Percentiles rank a stretch among this genome's conserved stretches.
Conservation (phyloP, 2,888 invertebrate genomes). For the Ophraella communa region DNA sequence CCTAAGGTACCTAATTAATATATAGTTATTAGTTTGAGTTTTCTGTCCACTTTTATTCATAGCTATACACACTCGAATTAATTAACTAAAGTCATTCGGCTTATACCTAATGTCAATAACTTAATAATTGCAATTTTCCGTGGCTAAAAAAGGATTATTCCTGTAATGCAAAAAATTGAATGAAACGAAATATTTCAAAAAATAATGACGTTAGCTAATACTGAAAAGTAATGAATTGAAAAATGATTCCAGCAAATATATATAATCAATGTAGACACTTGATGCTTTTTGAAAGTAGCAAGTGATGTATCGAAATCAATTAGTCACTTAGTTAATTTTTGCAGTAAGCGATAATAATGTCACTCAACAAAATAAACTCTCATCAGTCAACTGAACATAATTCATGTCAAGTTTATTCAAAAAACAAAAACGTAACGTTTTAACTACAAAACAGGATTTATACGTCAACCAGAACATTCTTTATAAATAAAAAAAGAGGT, state of each 20-base stretch:
- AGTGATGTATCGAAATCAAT: background rate
- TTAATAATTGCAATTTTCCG: too few relatives aligned
- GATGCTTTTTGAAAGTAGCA: background rate
- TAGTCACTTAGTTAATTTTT: background rate
- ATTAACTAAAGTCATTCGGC: too few relatives aligned
- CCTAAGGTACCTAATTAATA: too few relatives aligned
- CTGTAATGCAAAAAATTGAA: too few relatives aligned
- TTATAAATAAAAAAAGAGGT: background rate
- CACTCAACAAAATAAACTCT: background rate
- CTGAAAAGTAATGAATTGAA: too few relatives aligned
- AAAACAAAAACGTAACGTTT: background rate
- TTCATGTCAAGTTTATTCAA: background rate
- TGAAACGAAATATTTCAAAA: too few relatives aligned
- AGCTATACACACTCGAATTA: too few relatives aligned
- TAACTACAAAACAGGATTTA: background rate
- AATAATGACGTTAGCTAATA: too few relatives aligned
- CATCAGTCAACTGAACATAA: background rate
- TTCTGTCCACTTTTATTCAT: too few relatives aligned
- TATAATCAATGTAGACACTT: background rate
- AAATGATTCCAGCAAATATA: background rate
- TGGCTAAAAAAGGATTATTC: too few relatives aligned
- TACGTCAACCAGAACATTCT: background rate
- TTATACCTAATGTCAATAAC: too few relatives aligned
- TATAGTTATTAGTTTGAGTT: too few relatives aligned
- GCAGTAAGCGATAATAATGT: background rate